Evolutionary conservation across 2,797 vertebrate genomes (phyloP).

Genomic region (Protonibea diacanthus): DNA sequence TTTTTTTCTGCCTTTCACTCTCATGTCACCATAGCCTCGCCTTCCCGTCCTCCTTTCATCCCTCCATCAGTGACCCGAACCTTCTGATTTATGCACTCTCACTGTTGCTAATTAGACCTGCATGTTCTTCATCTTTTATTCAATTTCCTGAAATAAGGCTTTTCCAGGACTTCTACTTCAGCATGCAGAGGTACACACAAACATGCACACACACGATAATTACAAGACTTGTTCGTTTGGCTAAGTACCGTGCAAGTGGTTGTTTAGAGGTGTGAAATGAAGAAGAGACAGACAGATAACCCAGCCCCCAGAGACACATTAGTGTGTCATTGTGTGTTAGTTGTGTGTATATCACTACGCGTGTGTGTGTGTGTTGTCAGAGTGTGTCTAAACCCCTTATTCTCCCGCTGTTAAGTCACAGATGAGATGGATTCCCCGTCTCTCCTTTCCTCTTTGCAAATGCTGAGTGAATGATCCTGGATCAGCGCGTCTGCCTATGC

Average conservation of each 20-base stretch:
- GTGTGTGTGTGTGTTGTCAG: constrained; percentile 24
- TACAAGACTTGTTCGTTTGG: constrained; percentile 53
- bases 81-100: not conserved
- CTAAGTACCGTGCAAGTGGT: constrained; percentile 59
- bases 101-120: constrained; percentile 25
- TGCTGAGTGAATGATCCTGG: constrained; percentile 28
- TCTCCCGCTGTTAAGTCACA: constrained; percentile 51
- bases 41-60: not conserved
- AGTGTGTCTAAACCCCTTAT: constrained; percentile 47
- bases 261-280: constrained; percentile 78
- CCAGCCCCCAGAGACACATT: constrained; percentile 34
- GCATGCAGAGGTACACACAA: not conserved
- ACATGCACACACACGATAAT: constrained; percentile 29
- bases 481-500: constrained; percentile 16
- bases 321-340: constrained; percentile 15
- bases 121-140: constrained; percentile 29
- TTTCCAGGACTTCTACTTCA: constrained; percentile 17
- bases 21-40: not conserved
- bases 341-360: constrained; percentile 1
- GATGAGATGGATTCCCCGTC: constrained; percentile 49
- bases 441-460: constrained; percentile 25
- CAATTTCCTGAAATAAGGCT: constrained; percentile 37
- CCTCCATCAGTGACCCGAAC: not conserved
- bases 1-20: not conserved
- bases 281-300: constrained; percentile 61